These are phyloP conservation scores for Pluvianellus socialis DNA, from an alignment of 2,113 vertebrate genomes.

Conservation along the genomic window DNA sequence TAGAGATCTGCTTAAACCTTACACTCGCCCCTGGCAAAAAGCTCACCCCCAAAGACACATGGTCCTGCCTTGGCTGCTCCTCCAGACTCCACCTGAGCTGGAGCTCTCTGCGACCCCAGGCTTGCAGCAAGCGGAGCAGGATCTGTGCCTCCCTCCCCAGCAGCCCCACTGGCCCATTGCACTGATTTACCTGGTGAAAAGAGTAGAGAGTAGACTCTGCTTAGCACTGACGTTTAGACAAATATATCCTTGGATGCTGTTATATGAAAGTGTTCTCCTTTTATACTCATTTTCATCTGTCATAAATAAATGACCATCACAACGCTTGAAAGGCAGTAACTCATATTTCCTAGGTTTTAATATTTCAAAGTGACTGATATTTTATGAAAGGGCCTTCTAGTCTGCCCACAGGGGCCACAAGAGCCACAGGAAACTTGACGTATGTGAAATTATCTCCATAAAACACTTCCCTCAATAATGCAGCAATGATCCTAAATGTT, in stretches of 20 bases:
- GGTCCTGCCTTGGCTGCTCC: neutral
- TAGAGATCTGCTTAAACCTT: neutral
- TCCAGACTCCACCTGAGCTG: neutral
- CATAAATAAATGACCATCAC: neutral
- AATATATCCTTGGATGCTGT: neutral
- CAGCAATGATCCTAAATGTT: neutral
- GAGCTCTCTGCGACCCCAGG: accelerated
- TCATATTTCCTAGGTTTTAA: neutral
- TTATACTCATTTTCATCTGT: neutral
- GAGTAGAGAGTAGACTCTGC: neutral
- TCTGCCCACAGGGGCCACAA: neutral
- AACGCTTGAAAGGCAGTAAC: neutral
- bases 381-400: neutral
- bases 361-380: neutral
- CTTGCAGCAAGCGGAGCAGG: neutral
- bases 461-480: neutral
- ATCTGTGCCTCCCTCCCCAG: neutral
- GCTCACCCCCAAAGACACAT: neutral
- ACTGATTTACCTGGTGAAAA: neutral
- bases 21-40: neutral
- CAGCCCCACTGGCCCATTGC: accelerated
- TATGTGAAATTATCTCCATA: neutral
- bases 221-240: neutral
- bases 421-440: neutral
- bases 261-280: neutral